Evolutionary conservation across 1,140 invertebrate species (phyloP), one percentile per base, ranked within the genome.

Genomic region (Drosophila ficusphila): DNA sequence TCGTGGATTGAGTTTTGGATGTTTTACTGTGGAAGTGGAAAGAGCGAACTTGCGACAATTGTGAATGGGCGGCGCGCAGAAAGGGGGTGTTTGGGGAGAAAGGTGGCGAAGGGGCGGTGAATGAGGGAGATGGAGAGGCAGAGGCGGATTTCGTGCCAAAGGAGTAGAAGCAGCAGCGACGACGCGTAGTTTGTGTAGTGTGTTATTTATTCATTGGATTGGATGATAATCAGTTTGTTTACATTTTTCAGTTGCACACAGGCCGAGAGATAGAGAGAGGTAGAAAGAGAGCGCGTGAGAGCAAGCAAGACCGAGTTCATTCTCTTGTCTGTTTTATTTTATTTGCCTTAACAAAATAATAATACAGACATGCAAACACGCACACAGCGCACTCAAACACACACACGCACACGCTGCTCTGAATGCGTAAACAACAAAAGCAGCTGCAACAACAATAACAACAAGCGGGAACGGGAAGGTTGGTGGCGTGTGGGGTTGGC

Each of bases 221-320:
- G 78, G 78, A 85, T 90, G 88, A 90, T 90, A 90, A 90, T 90
- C 88, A 90, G 86, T 90, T 90, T 90, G 88, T 90, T 90, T 90
- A 90, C 88, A 90, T 90, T 90, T 89, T 90, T 90, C 79, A 90
- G 81, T 83, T 79, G 77, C 70, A 72, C 65, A 48, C 41, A 48
- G 34, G 27, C 42, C 34, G 7, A 34, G 14, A 56, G 33, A 46
- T 25, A 27, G 38, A 54, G 27, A 11, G 19, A 38, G 36, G 19
- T 21, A 16, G 29, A 34, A 34, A 16, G 44, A 11, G 64, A 8
- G 39, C 16, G 23, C 14, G 33, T 4, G n/a, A 25, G 47, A 61
- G 68, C 19, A 9, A 71, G 69, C 14, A 21, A 58, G 46, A 49
- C 64, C 68, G 65, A 76, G 76, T 57, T 67, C 51, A 81, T 76